phyloP scores from a whole-genome alignment of 2,797 vertebrate species.

The Tapera naevia region DNA sequence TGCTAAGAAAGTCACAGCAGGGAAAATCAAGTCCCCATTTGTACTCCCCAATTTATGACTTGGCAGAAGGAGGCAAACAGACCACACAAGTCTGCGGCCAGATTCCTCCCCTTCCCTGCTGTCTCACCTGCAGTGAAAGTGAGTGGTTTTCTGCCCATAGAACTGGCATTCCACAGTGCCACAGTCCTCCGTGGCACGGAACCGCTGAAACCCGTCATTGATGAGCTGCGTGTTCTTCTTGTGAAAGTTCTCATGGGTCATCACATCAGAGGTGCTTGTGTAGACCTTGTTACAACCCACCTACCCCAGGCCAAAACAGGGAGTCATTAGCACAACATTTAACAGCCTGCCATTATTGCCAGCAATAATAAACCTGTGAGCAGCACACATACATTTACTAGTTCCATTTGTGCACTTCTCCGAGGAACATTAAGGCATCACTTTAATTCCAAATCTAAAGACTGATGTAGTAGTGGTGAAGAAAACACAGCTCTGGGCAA shows the following conservation, averaged over 20 bases:
- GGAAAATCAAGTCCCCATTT: not conserved
- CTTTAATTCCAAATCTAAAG: not conserved
- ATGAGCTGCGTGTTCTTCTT: constrained; percentile 99
- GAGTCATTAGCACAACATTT: not conserved
- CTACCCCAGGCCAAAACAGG: constrained; percentile 69
- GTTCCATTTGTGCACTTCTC: not conserved
- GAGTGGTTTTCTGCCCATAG: constrained; percentile 98
- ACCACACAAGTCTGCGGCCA: not conserved
- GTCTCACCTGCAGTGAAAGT: constrained; percentile 97
- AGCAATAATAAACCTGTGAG: not conserved
- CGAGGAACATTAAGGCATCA: constrained; percentile 9
- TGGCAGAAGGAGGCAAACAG: not conserved
- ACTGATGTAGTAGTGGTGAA: not conserved
- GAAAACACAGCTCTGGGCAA: not conserved
- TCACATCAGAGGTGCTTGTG: constrained; percentile 97
- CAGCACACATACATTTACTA: not conserved
- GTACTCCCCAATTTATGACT: not conserved
- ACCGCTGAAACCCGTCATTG: constrained; percentile 98
- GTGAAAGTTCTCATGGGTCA: constrained; percentile 99
- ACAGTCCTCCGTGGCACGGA: constrained; percentile 97
- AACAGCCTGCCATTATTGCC: not conserved
- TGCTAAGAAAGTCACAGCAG: not conserved
- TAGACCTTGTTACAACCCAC: constrained; percentile 99
- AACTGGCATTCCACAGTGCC: constrained; percentile 96
- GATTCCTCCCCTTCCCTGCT: not conserved